phyloP scores from a whole-genome alignment of 2,113 vertebrate genomes.

The Bungarus multicinctus region DNA sequence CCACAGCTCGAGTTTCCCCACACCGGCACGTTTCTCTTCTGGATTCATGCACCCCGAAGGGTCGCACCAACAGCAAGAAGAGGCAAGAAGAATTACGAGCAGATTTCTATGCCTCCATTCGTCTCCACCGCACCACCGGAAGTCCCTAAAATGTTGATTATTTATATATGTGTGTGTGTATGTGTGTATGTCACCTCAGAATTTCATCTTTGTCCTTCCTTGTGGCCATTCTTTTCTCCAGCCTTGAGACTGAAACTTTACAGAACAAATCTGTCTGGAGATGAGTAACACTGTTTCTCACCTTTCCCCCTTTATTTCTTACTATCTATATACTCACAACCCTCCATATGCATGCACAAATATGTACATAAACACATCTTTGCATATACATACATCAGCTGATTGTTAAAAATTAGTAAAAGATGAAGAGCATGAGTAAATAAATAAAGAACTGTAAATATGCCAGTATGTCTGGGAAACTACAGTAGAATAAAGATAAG shows the following conservation, averaged over 20 bases:
- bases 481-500: background rate
- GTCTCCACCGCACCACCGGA: too few species aligned
- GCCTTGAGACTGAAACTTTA: background rate
- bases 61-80: too few species aligned
- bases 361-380: background rate
- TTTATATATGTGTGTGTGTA: too few species aligned
- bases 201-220: background rate
- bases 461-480: background rate
- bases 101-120: too few species aligned
- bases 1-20: too few species aligned
- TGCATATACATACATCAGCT: background rate
- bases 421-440: background rate
- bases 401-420: background rate
- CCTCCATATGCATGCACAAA: too few species aligned
- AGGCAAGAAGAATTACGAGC: too few species aligned
- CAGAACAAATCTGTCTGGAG: background rate
- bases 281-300: background rate
- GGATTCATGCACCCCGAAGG: too few species aligned
- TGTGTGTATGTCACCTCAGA: background rate
- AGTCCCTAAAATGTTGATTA: too few species aligned
- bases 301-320: background rate
- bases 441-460: background rate
- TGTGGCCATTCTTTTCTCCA: background rate
- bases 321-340: background rate
- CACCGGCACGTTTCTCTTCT: too few species aligned